These are phyloP conservation scores for Caenorhabditis sp. DNA, from an alignment of 2,888 invertebrate species.

Conservation along the genomic window DNA sequence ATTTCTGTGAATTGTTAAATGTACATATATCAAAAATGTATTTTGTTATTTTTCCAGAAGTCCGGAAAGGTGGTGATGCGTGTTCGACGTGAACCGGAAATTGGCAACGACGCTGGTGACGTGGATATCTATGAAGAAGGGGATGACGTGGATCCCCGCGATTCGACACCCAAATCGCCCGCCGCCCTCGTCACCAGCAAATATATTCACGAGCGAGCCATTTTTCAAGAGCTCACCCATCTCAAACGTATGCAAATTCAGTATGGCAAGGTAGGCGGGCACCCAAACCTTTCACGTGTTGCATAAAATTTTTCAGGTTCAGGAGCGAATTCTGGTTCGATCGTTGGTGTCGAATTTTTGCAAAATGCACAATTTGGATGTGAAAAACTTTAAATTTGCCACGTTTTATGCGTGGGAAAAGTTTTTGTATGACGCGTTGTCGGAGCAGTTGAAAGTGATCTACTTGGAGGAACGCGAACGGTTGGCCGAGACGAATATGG, in stretches of 20 bases:
- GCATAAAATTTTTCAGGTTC: conserved; percentile 44
- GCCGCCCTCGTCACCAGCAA: conserved; percentile 13
- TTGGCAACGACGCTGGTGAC: conserved; percentile 39
- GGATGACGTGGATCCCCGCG: conserved; percentile 8
- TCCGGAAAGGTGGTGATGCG: conserved; percentile 27
- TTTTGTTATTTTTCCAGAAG: conserved; percentile 8
- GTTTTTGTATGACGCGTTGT: conserved; percentile 67
- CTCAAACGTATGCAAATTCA: conserved; percentile 89
- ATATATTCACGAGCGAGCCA: conserved; percentile 66
- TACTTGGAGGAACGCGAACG: conserved; percentile 67
- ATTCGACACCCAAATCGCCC: neutral
- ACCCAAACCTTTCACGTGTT: neutral
- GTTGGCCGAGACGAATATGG: conserved; percentile 34
- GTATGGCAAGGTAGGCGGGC: conserved; percentile 76
- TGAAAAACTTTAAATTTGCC: conserved; percentile 61
- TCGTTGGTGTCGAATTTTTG: conserved; percentile 69
- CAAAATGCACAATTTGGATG: conserved; percentile 64
- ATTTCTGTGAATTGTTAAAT: too few relatives aligned
- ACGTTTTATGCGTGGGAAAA: conserved; percentile 70
- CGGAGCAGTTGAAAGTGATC: conserved; percentile 68
- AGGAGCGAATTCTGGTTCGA: conserved; percentile 67
- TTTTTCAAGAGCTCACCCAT: conserved; percentile 86
- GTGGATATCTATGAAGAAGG: conserved; percentile 45
- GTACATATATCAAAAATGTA: too few relatives aligned
- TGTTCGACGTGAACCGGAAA: conserved; percentile 37